A percentile compares a stretch with the other conserved stretches of the same genome.
These are phyloP conservation scores for Brienomyrus longianalis DNA, from an alignment of 2,113 vertebrate species.

Conservation along the genomic window DNA sequence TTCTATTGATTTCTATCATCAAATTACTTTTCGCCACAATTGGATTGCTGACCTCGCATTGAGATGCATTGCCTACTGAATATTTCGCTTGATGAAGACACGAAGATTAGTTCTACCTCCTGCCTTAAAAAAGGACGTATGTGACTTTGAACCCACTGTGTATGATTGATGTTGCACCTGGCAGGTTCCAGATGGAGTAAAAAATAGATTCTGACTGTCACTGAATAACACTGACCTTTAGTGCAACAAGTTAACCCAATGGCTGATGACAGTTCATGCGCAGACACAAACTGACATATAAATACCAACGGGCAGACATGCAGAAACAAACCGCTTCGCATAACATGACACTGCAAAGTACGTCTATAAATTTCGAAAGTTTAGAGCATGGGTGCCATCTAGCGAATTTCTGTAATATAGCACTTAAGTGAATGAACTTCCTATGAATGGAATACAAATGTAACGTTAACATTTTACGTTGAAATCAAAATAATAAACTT, in stretches of 20 bases:
- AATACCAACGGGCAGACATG: not conserved
- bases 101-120: not conserved
- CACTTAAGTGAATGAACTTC: not conserved
- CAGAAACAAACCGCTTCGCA: not conserved
- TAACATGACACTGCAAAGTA: not conserved
- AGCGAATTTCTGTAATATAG: conserved; percentile 17
- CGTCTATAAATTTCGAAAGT: not conserved
- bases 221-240: conserved; percentile 25
- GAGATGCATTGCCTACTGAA: not conserved
- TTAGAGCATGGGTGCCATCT: conserved; percentile 30
- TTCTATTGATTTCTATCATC: not conserved
- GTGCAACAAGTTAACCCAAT: not conserved
- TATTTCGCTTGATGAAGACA: not conserved
- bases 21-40: not conserved
- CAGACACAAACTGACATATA: not conserved
- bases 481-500: not conserved
- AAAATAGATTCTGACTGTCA: conserved; percentile 15
- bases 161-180: conserved; percentile 23
- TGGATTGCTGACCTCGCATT: not conserved
- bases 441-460: not conserved
- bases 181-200: not conserved
- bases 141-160: not conserved
- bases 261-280: not conserved
- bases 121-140: not conserved
- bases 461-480: not conserved